A percentile compares a stretch with the other conserved stretches of the same genome.
phyloP scores from a whole-genome alignment of 2,797 vertebrate species.

The Smutsia temminckii region DNA sequence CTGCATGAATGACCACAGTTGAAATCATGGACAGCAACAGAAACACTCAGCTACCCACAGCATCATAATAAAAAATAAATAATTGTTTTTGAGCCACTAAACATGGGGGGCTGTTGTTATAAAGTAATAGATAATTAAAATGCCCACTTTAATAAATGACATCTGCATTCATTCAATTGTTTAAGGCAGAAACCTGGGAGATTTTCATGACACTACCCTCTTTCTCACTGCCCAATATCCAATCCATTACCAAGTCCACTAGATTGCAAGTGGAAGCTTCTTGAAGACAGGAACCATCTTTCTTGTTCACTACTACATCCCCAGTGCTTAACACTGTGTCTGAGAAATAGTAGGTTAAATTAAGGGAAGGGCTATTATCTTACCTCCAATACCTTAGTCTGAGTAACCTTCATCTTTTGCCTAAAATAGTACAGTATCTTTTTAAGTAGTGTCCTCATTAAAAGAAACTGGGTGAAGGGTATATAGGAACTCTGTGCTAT shows the following conservation, averaged over 20 bases:
- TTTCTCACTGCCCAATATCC: neutral
- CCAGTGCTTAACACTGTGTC: neutral
- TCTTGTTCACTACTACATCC: neutral
- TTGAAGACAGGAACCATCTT: neutral
- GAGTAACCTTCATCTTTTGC: neutral
- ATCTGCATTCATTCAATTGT: neutral
- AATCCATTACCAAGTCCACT: neutral
- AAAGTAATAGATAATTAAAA: neutral
- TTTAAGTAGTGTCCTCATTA: neutral
- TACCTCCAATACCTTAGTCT: neutral
- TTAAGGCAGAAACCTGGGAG: neutral
- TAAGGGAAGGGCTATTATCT: neutral
- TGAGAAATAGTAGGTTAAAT: constrained; percentile 22
- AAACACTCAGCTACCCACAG: neutral
- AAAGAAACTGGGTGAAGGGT: neutral
- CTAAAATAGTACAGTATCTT: neutral
- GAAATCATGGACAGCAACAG: neutral
- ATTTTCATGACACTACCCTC: neutral
- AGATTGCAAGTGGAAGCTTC: neutral
- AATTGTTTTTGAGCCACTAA: neutral
- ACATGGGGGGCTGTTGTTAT: neutral
- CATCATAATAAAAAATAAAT: neutral
- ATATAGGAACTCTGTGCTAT: neutral
- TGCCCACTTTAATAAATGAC: neutral
- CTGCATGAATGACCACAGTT: neutral